phyloP scores from a whole-genome alignment of 2,888 invertebrate species.

The Tenthredo mesomela region DNA sequence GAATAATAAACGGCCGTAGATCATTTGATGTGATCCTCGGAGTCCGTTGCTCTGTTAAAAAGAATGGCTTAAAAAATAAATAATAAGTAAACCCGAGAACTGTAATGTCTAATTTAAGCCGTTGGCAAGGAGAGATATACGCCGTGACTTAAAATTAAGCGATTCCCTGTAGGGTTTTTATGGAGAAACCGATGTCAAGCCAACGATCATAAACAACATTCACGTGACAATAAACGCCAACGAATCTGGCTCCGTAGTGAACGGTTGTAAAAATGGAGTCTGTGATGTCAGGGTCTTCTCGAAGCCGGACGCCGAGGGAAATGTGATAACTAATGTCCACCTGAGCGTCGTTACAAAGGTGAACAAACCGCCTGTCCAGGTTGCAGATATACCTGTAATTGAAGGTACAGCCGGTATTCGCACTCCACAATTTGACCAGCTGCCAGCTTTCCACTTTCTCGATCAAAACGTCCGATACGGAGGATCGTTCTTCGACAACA shows the following conservation, averaged over 20 bases:
- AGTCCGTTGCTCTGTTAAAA: not conserved
- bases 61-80: slow-evolving; percentile 19
- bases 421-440: slow-evolving; percentile 35
- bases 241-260: slow-evolving; percentile 35
- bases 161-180: slow-evolving; percentile 45
- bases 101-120: slow-evolving; percentile 43
- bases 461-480: slow-evolving; percentile 45
- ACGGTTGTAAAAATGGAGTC: slow-evolving; percentile 60
- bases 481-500: slow-evolving; percentile 54
- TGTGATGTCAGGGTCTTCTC: slow-evolving; percentile 64
- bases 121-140: not conserved
- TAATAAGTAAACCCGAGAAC: slow-evolving; percentile 12
- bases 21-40: slow-evolving; percentile 10
- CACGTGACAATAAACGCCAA: slow-evolving; percentile 62
- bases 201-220: slow-evolving; percentile 63
- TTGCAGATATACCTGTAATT: slow-evolving; percentile 65
- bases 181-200: slow-evolving; percentile 32
- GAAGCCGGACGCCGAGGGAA: slow-evolving; percentile 58
- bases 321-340: slow-evolving; percentile 64
- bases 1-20: slow-evolving; percentile 9
- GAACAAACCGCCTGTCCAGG: slow-evolving; percentile 53
- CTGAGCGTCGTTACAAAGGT: slow-evolving; percentile 63
- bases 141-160: slow-evolving; percentile 35
- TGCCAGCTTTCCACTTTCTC: slow-evolving; percentile 51
- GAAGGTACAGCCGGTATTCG: slow-evolving; percentile 61